Evolutionary conservation across 1,140 invertebrate genomes (phyloP), one percentile per base, ranked within the genome.

Genomic region (Drosophila trapezifrons): DNA sequence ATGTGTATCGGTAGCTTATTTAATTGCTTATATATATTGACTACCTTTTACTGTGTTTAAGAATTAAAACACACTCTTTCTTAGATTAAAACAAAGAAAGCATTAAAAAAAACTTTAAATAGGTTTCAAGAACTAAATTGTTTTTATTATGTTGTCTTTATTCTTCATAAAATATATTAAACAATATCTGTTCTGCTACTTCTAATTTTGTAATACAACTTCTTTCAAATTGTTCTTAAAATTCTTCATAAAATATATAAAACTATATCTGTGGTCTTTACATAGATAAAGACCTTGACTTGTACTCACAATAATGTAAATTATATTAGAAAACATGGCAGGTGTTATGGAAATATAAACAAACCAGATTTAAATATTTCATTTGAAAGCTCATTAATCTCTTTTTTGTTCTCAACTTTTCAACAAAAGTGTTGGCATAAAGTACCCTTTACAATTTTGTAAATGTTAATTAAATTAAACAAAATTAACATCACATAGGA

Each of bases 1-100:
- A 9, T 17, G n/a, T 49, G 1, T 2, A 3, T 27, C 3, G 1
- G 8, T 10, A 27, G 0, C 22, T 27, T 0, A 27, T 17, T 2
- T 43, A 18, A 43, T 1, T 12, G 10, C 10, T 46, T n/a, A n/a
- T n/a, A n/a, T n/a, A n/a, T n/a, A n/a, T n/a, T n/a, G n/a, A n/a
- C n/a, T n/a, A n/a, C n/a, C n/a, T n/a, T n/a, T n/a, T n/a, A n/a
- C n/a, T n/a, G n/a, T n/a, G n/a, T n/a, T n/a, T n/a, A n/a, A n/a
- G n/a, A n/a, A n/a, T n/a, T n/a, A n/a, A 29, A 29, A 29, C 8
- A 29, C 1, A 29, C 6, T 29, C 5, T 8, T 15, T 15, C 15
- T 17, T 9, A n/a, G 7, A 40, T 3, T n/a, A 17, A 38, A 38
- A 6, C 5, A n/a, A n/a, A 15, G 37, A 7, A 38, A n/a, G 2